Evolutionary conservation across 2,797 vertebrate genomes (phyloP).

Genomic region (Coregonus suidteri): DNA sequence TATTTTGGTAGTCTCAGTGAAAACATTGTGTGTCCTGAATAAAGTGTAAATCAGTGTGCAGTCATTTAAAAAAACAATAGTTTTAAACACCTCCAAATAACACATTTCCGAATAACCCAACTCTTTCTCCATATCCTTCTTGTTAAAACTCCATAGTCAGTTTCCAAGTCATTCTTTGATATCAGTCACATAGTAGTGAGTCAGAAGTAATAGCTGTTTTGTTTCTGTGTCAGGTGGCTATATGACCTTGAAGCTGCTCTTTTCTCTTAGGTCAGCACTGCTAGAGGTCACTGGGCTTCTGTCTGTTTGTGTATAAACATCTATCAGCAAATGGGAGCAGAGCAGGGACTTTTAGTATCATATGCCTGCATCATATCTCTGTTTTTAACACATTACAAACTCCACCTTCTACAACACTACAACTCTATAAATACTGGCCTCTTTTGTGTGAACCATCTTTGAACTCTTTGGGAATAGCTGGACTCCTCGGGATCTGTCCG

Average conservation of each 20-base stretch:
- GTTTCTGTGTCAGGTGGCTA: not conserved
- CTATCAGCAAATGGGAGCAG: constrained; percentile 25
- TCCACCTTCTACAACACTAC: constrained; percentile 31
- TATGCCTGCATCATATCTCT: constrained; percentile 48
- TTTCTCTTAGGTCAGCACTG: constrained; percentile 51
- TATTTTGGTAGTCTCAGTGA: not conserved
- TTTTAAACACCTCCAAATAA: not conserved
- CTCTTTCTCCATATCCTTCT: not conserved
- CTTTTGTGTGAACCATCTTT: not conserved
- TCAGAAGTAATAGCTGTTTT: not conserved
- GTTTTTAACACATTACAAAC: constrained; percentile 2
- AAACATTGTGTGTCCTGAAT: not conserved
- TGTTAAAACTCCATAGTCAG: not conserved
- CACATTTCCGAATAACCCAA: not conserved
- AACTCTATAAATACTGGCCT: constrained; percentile 55
- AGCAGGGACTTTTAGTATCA: constrained; percentile 21
- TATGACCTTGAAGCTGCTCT: constrained; percentile 56
- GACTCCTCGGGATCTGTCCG: not conserved
- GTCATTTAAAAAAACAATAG: not conserved
- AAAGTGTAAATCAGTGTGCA: not conserved
- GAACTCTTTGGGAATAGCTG: constrained; percentile 5
- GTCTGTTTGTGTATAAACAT: constrained; percentile 73
- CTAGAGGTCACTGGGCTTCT: constrained; percentile 42
- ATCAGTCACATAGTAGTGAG: not conserved
- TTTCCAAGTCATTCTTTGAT: not conserved